These are phyloP conservation scores for Eupeodes corollae DNA, from an alignment of 1,140 invertebrate species.

Conservation along the genomic window DNA sequence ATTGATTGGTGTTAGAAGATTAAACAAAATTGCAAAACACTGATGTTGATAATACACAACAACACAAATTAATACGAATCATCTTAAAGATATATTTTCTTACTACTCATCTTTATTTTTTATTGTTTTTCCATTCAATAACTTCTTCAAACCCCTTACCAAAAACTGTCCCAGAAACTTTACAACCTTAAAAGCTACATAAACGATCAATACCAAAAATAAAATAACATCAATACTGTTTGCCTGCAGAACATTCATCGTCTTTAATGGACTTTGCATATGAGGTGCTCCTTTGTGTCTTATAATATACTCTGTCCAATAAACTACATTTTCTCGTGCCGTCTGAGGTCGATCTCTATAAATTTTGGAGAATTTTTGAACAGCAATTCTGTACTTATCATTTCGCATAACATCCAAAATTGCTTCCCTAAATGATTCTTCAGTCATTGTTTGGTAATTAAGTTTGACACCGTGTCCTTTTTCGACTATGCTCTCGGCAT, in stretches of 20 bases:
- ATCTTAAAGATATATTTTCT: too few species aligned
- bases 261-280: conserved; percentile 21
- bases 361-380: conserved; percentile 12
- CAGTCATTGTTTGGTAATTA: conserved; percentile 23
- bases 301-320: conserved; percentile 32
- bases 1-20: too few species aligned
- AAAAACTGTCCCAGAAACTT: too few species aligned
- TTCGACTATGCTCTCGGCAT: conserved; percentile 36
- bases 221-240: too few species aligned
- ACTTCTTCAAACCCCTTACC: too few species aligned
- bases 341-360: conserved; percentile 26
- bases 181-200: too few species aligned
- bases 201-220: too few species aligned
- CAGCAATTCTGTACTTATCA: conserved; percentile 6
- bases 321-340: conserved; percentile 13
- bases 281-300: conserved; percentile 37
- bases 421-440: conserved; percentile 13
- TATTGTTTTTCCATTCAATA: too few species aligned
- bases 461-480: conserved; percentile 38
- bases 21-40: too few species aligned
- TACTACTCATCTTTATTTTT: too few species aligned
- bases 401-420: conserved; percentile 11
- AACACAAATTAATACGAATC: too few species aligned
- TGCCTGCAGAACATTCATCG: conserved; percentile 4
- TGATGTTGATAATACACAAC: too few species aligned